Evolutionary conservation across 2,888 invertebrate species (phyloP), one percentile per base, ranked within the genome.

Genomic region (Crocallis elinguaria): DNA sequence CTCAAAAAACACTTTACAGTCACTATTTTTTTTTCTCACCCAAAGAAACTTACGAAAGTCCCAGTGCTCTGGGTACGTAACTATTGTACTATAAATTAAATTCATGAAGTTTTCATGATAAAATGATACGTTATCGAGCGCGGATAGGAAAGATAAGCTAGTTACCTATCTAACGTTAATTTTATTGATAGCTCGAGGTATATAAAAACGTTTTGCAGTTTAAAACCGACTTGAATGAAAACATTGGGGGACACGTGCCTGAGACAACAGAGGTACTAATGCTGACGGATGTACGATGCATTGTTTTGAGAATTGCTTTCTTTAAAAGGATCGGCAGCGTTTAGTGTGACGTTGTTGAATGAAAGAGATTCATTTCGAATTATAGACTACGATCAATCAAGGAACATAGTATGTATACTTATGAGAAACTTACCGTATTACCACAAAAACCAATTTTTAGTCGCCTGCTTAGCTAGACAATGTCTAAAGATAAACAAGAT

Each of bases 91-190:
- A 8, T 32, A 25, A 21, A 25, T 39, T 35, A 21, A 3, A 17
- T 11, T 27, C 11, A 14, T 23, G 16, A 43, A 39, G 43, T 41
- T 33, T 13, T 41, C 48, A 39, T 48, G 66, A 70, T 69, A 68
- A 48, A 60, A 49, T 21, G 69, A 72, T 71, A 73, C 44, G 49
- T 36, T 73, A 71, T 71, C 73, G 42, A 51, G 32, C 12, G 29
- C 46, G 39, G 49, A 52, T 60, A 45, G 54, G 7, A 8, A 17
- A 8, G 69, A 68, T 69, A 66, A 62, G 62, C 50, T 46, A 16
- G 19, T 55, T 58, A 61, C 60, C 49, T 42, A 25, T 19, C 19
- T 30, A 25, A 27, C 16, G 16, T 17, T 29, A 39, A 41, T 41
- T 41, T 12, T 8, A 13, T 21, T 12, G 32, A 2, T 41, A 17